Percentiles rank a stretch among this genome's conserved stretches.
Conservation (phyloP, 2,888 invertebrate genomes). For the Temnothorax rugatulus region DNA sequence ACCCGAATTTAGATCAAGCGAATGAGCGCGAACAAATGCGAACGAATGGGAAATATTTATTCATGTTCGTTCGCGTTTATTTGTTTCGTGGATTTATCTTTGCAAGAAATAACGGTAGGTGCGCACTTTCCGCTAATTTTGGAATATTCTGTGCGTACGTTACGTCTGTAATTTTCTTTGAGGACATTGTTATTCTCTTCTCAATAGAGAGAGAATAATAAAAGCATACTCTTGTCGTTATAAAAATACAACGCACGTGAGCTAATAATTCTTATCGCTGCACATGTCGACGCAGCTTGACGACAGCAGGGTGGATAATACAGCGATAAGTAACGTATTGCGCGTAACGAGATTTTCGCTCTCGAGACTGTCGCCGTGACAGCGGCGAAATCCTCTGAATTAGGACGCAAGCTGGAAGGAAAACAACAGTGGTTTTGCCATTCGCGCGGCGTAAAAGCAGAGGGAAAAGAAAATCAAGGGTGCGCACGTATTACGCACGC, state of each 20-base stretch:
- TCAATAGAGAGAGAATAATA: background rate
- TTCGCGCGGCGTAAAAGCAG: slow-evolving; percentile 48
- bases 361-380: slow-evolving; percentile 33
- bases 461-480: slow-evolving; percentile 41
- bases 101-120: background rate
- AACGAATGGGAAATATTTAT: background rate
- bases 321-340: slow-evolving; percentile 34
- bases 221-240: background rate
- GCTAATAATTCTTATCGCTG: slow-evolving; percentile 9
- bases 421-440: slow-evolving; percentile 53
- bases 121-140: background rate
- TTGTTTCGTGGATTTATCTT: background rate
- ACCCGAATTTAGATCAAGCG: background rate
- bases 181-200: background rate
- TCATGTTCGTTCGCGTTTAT: background rate
- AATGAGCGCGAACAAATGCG: background rate
- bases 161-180: background rate
- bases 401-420: slow-evolving; percentile 17
- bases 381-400: slow-evolving; percentile 26
- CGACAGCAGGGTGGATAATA: slow-evolving; percentile 7
- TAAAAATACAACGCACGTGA: background rate
- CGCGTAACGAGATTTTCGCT: slow-evolving; percentile 26
- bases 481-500: slow-evolving; percentile 12
- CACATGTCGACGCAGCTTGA: slow-evolving; percentile 14
- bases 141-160: background rate